Evolutionary conservation across 1,140 invertebrate genomes (phyloP).

Genomic region (Goniozus legneri): DNA sequence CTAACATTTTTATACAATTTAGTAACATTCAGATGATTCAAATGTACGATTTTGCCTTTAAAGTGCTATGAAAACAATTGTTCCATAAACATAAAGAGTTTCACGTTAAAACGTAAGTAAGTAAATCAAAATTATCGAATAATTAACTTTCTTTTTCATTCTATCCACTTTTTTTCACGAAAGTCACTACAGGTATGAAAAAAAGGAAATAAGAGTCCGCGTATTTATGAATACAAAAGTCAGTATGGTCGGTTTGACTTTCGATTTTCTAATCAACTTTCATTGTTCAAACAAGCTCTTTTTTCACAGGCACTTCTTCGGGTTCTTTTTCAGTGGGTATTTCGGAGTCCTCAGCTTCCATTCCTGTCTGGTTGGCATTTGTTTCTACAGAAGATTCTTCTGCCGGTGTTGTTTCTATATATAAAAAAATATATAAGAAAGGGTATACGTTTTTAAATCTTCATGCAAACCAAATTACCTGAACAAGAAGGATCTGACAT

Average conservation of each 20-base stretch:
- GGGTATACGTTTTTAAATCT: too few species aligned
- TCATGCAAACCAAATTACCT: slow-evolving; percentile 34
- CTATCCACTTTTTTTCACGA: too few species aligned
- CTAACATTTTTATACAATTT: too few species aligned
- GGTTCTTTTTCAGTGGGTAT: not conserved
- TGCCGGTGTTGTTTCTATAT: not conserved
- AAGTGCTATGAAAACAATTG: slow-evolving; percentile 19
- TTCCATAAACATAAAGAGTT: not conserved
- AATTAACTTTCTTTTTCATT: too few species aligned
- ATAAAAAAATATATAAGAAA: too few species aligned
- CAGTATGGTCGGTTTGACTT: slow-evolving; percentile 23
- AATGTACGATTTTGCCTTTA: slow-evolving; percentile 16
- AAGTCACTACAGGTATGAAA: slow-evolving; percentile 17
- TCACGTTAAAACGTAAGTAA: too few species aligned
- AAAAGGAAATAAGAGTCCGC: slow-evolving; percentile 11
- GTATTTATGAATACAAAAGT: slow-evolving; percentile 15
- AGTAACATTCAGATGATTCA: too few species aligned
- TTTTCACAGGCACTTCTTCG: slow-evolving; percentile 24
- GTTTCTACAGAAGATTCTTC: not conserved
- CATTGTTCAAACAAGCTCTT: too few species aligned
- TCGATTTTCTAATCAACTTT: too few species aligned
- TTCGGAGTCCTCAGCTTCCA: slow-evolving; percentile 3
- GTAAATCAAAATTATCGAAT: too few species aligned
- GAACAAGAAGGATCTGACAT: slow-evolving; percentile 48
- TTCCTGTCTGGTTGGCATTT: slow-evolving; percentile 5